Evolutionary conservation across 2,113 vertebrate genomes (phyloP), one percentile per base, ranked within the genome.

Genomic region (Cochlearius cochlearius): DNA sequence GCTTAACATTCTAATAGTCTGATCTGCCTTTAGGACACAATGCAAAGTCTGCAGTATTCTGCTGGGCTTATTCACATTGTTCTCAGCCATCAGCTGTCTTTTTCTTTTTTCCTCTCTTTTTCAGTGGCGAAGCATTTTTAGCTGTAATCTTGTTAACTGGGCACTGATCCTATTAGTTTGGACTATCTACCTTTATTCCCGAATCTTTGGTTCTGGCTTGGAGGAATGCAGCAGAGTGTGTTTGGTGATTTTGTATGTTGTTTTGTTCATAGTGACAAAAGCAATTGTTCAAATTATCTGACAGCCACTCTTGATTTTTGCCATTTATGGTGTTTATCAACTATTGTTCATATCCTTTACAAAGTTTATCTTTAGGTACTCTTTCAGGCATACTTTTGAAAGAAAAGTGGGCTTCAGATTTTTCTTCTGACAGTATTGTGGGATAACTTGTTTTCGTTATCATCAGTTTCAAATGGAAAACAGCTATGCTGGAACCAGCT

Each of bases 51-150:
- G 10, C 83, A 43, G 36, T 88, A 82, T 95, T 96, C 86, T 94
- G 69, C 86, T 69, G 93, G 86, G 60, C 32, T 96, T 89, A 85
- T 47, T 83, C 71, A 55, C 78, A 94, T 96, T 97, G 92, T 96
- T 96, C 90, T 95, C 50, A 11, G 50, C 58, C 71, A 74, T 94
- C 94, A 94, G 88, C 94, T 94, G 85, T 67, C 59, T 43, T 38
- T 52, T 29, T 80, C 50, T 72, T 78, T 71, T 86, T 47, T 43
- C 26, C 34, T 63, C 49, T 71, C 39, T 90, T 94, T 96, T 95
- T 59, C 85, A 86, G 68, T 82, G 77, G 94, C 80, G 73, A 89
- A 91, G 91, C 84, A 69, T 91, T 96, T 96, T 56, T 49, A 91
- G 62, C 84, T 89, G 69, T 94, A 87, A 89, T 94, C 80, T 89